A percentile compares a stretch with the other conserved stretches of the same genome.
These are phyloP conservation scores for Tor tambroides DNA, from an alignment of 2,113 vertebrate species.

Conservation along the genomic window DNA sequence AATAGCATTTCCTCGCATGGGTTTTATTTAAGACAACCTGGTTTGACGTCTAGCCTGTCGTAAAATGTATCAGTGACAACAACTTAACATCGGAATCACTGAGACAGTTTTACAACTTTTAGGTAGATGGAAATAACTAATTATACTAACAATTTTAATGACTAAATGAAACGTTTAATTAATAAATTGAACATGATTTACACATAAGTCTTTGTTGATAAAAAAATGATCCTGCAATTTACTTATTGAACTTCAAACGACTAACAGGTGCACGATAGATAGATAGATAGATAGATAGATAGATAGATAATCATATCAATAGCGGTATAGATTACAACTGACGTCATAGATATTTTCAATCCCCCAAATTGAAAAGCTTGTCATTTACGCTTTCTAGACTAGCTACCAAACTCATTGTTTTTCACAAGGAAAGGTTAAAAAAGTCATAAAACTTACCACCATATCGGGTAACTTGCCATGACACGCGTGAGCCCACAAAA, in stretches of 20 bases:
- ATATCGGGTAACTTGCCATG: constrained; percentile 90
- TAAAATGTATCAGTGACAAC: background rate
- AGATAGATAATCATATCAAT: constrained; percentile 30
- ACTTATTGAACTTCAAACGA: background rate
- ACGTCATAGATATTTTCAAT: constrained; percentile 26
- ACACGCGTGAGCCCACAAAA: constrained; percentile 83
- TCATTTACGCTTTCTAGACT: background rate
- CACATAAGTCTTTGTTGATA: too few species aligned
- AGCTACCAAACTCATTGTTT: background rate
- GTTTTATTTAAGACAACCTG: background rate
- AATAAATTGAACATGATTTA: background rate
- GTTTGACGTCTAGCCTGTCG: background rate
- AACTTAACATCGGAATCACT: background rate
- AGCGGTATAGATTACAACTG: constrained; percentile 4
- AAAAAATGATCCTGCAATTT: background rate
- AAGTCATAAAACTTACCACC: constrained; percentile 85
- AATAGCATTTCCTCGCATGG: background rate
- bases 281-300: constrained; percentile 15
- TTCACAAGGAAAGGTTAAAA: constrained; percentile 30
- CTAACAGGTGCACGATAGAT: constrained; percentile 22
- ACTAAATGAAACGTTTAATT: background rate
- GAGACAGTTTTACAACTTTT: background rate
- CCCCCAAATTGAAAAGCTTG: constrained; percentile 1
- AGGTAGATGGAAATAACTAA: background rate
- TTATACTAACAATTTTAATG: background rate